phyloP scores from a whole-genome alignment of 2,888 invertebrate genomes.

The Epinotia ramella region DNA sequence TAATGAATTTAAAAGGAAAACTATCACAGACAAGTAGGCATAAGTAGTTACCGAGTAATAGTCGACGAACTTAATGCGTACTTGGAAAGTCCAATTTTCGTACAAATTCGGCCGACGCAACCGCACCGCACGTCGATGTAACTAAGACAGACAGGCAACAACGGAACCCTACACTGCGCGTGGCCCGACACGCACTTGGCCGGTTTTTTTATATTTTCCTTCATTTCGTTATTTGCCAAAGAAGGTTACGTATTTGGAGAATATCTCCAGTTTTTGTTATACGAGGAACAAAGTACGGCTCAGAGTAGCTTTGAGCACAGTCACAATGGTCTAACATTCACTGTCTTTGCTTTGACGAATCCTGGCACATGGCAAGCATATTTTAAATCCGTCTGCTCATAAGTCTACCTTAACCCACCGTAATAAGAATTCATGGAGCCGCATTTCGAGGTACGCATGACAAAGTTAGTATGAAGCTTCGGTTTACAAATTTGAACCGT shows the following conservation, averaged over 20 bases:
- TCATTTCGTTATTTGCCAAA: not conserved
- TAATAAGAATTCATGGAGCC: conserved; percentile 7
- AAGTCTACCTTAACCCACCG: conserved; percentile 3
- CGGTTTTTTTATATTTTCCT: not conserved
- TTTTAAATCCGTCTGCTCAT: not conserved
- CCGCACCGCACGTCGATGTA: too few species aligned
- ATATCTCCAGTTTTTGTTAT: conserved; percentile 36
- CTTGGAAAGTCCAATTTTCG: too few species aligned
- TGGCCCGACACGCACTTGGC: too few species aligned
- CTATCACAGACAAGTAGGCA: too few species aligned
- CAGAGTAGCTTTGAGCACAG: conserved; percentile 58
- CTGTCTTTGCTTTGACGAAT: conserved; percentile 47
- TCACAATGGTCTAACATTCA: conserved; percentile 60
- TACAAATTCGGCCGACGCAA: too few species aligned
- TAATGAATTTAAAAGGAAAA: too few species aligned
- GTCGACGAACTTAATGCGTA: too few species aligned
- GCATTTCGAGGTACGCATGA: not conserved
- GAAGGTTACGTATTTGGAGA: not conserved
- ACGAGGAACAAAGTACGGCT: conserved; percentile 33
- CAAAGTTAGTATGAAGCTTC: conserved; percentile 23
- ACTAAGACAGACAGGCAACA: too few species aligned
- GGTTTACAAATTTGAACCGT: conserved; percentile 38
- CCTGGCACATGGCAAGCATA: conserved; percentile 21
- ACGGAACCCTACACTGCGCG: too few species aligned
- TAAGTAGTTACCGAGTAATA: too few species aligned